Base-by-base conservation (phyloP, 2,113 vertebrate genomes). In the Poeciliopsis prolifica region DNA sequence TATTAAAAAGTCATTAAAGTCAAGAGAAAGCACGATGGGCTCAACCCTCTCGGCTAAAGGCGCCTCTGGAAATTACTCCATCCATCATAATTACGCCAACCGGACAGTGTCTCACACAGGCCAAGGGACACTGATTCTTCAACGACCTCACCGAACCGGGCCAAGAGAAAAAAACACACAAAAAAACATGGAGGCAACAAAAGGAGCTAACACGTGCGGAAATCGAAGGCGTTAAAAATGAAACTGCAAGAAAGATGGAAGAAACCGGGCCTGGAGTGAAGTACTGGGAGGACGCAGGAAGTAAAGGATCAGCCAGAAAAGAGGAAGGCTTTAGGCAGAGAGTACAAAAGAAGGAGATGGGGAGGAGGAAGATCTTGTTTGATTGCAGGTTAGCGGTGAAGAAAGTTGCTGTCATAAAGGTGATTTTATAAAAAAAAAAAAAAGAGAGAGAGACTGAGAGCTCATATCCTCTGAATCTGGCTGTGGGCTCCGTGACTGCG, bases 1-100 rank as follows among this genome's bases (percentile, higher is more conserved):
- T 90, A 94, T 94, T 94, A 93, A 93, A 94, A 94, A 95, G 91
- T 92, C 92, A 94, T 94, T 94, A 94, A 92, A 88, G 87, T 89
- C 80, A 66, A 86, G 87, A 90, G 91, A 89, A 93, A 92, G 89
- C 90, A 86, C 78, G 87, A 89, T 85, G 81, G 84, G 87, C 88
- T 86, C 86, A 87, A 90, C 78, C 88, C 90, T 88, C 84, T 86
- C 83, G 89, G 89, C 87, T 37, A 92, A 92, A 91, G 88, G 87
- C 83, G 83, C 91, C 87, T 82, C 72, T 87, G 86, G 88, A 94
- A 94, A 95, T 94, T 90, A 93, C 91, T 87, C 91, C 87, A 95
- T 95, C 94, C 90, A 91, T 94, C 93, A 95, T 94, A 94, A 94
- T 95, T 95, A 94, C 87, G 93, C 87, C 86, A 86, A 87, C 89